Evolutionary conservation across 2,113 vertebrate genomes (phyloP).

Genomic region (Trichomycterus rosablanca): DNA sequence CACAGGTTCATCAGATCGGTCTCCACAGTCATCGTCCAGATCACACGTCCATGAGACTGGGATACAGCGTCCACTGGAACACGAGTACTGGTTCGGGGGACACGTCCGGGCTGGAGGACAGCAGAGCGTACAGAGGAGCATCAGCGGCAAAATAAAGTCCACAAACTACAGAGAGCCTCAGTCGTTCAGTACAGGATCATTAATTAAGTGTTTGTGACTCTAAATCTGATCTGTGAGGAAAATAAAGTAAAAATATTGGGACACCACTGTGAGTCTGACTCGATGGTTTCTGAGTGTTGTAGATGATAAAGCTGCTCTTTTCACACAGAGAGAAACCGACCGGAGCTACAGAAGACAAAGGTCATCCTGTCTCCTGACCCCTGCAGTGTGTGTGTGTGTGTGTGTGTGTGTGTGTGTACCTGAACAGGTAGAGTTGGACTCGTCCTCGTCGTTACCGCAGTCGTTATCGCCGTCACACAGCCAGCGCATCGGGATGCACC

Average conservation of each 20-base stretch:
- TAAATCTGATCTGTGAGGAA: too few relatives aligned
- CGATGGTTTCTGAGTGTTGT: too few relatives aligned
- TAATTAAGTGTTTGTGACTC: too few relatives aligned
- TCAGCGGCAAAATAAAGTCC: too few relatives aligned
- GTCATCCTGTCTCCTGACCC: not conserved
- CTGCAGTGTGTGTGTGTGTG: not conserved
- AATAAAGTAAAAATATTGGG: too few relatives aligned
- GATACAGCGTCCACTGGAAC: constrained; percentile 92
- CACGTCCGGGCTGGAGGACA: constrained; percentile 83
- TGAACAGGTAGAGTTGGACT: constrained; percentile 93
- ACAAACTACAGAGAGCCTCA: too few relatives aligned
- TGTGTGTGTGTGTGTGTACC: constrained; percentile 59
- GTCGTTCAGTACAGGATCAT: too few relatives aligned
- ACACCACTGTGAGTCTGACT: too few relatives aligned
- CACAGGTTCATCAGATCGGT: constrained; percentile 90
- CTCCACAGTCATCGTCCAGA: constrained; percentile 94
- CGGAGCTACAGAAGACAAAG: too few relatives aligned
- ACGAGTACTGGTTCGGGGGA: constrained; percentile 96
- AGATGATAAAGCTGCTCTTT: too few relatives aligned
- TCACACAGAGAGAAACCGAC: too few relatives aligned
- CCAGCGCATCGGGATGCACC: constrained; percentile 96
- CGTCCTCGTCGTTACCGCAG: constrained; percentile 90
- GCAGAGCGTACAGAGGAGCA: not conserved
- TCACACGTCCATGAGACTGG: constrained; percentile 95
- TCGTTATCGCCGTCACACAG: constrained; percentile 95